Evolutionary conservation across 2,888 invertebrate genomes (phyloP).

Genomic region (Sarcophaga subvicina): DNA sequence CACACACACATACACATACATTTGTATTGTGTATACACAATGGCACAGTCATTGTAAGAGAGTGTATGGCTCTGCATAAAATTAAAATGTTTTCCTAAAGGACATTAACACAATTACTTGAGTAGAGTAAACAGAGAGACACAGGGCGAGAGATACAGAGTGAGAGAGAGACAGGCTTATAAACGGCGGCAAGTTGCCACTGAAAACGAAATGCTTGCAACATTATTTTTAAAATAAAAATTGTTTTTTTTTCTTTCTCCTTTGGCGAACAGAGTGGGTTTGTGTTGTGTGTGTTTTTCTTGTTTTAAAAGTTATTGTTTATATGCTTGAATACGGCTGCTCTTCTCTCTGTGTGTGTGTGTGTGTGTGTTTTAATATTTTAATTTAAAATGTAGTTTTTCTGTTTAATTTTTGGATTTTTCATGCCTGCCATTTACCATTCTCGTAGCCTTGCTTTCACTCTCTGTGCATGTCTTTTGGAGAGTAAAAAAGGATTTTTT

Average conservation of each 20-base stretch:
- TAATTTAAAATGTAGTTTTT: slow-evolving; percentile 51
- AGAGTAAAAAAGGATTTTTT: too few relatives aligned
- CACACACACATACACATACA: not conserved
- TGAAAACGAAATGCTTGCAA: slow-evolving; percentile 12
- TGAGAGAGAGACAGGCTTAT: too few relatives aligned
- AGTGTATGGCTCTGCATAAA: slow-evolving; percentile 47
- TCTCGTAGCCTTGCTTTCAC: too few relatives aligned
- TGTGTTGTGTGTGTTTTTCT: too few relatives aligned
- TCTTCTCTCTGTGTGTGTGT: slow-evolving; percentile 29
- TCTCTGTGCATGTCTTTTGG: too few relatives aligned
- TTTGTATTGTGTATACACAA: not conserved
- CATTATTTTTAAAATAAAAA: slow-evolving; percentile 8
- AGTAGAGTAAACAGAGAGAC: not conserved
- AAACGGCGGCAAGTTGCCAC: slow-evolving; percentile 1
- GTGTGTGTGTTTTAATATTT: slow-evolving; percentile 52
- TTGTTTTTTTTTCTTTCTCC: too few relatives aligned
- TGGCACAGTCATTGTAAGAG: not conserved
- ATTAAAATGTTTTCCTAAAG: slow-evolving; percentile 62
- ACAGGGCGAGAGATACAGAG: too few relatives aligned
- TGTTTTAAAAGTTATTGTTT: too few relatives aligned
- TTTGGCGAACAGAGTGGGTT: too few relatives aligned
- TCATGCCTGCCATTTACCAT: too few relatives aligned
- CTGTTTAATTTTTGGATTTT: slow-evolving; percentile 1
- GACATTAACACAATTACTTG: slow-evolving; percentile 53
- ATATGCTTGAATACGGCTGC: not conserved